phyloP scores from a whole-genome alignment of 2,797 vertebrate genomes.

The Argyrosomus regius region DNA sequence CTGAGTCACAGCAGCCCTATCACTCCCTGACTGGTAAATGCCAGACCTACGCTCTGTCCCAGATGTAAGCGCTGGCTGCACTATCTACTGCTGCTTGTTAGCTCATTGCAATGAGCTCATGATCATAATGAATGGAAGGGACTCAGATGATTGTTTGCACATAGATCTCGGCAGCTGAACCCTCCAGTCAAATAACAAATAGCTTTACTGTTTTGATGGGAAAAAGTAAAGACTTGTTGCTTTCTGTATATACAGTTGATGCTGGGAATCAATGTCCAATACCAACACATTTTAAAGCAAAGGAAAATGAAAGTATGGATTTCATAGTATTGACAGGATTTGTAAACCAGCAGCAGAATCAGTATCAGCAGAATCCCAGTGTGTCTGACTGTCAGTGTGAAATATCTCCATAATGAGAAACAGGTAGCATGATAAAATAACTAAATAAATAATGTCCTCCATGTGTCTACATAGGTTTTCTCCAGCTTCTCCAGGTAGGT shows the following conservation, averaged over 20 bases:
- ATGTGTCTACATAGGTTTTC: slow-evolving; percentile 1
- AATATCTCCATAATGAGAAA: slow-evolving; percentile 20
- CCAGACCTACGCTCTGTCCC: neutral
- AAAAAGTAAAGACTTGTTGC: too few relatives aligned
- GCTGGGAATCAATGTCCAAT: neutral
- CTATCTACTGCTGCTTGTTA: neutral
- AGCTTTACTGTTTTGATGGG: too few relatives aligned
- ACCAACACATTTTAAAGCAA: neutral
- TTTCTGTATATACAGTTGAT: neutral
- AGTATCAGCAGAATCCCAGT: neutral
- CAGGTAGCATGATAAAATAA: slow-evolving; percentile 14
- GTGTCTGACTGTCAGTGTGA: slow-evolving; percentile 2
- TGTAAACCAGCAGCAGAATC: neutral
- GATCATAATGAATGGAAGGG: neutral
- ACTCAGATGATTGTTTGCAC: too few relatives aligned
- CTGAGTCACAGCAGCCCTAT: neutral
- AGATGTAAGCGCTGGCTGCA: neutral
- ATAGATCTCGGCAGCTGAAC: neutral
- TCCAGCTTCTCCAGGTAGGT: neutral
- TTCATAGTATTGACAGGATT: neutral
- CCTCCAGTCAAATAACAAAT: neutral
- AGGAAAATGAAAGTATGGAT: neutral
- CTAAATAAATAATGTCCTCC: slow-evolving; percentile 26
- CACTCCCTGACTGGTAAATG: neutral
- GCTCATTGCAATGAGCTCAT: neutral